Evolutionary conservation across 2,888 invertebrate species (phyloP).

Genomic region (Chironomus riparius): DNA sequence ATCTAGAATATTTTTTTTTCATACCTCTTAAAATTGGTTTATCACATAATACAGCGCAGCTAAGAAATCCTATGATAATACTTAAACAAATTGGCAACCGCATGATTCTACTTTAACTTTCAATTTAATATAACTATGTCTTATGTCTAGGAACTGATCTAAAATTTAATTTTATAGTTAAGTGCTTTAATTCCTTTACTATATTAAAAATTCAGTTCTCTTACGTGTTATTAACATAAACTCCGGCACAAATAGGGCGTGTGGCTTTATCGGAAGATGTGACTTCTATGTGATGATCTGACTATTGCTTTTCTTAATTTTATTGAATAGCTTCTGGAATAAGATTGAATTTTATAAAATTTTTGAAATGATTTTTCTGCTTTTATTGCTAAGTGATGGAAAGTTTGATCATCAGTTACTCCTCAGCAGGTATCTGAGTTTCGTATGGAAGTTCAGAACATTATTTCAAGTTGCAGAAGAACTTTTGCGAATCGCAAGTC

Average conservation of each 20-base stretch:
- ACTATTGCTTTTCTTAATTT: too few species aligned
- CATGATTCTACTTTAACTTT: not conserved
- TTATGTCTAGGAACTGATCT: not conserved
- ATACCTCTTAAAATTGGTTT: constrained; percentile 25
- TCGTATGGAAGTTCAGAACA: too few species aligned
- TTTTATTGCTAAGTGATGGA: too few species aligned
- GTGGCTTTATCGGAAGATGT: not conserved
- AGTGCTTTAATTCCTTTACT: not conserved
- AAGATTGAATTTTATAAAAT: too few species aligned
- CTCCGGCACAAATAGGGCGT: not conserved
- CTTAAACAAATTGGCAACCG: not conserved
- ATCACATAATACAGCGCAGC: constrained; percentile 3
- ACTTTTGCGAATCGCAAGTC: too few species aligned
- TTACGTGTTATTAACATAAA: not conserved
- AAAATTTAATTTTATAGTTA: not conserved
- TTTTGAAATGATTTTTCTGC: too few species aligned
- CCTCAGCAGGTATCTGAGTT: too few species aligned
- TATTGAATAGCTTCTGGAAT: too few species aligned
- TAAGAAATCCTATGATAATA: constrained; percentile 2
- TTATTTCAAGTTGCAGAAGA: too few species aligned
- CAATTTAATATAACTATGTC: not conserved
- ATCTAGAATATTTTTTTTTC: not conserved
- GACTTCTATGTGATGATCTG: too few species aligned
- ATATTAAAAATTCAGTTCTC: not conserved
- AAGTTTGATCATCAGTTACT: too few species aligned